Evolutionary conservation across 2,113 vertebrate genomes (phyloP).

Genomic region (Prunella himalayana): DNA sequence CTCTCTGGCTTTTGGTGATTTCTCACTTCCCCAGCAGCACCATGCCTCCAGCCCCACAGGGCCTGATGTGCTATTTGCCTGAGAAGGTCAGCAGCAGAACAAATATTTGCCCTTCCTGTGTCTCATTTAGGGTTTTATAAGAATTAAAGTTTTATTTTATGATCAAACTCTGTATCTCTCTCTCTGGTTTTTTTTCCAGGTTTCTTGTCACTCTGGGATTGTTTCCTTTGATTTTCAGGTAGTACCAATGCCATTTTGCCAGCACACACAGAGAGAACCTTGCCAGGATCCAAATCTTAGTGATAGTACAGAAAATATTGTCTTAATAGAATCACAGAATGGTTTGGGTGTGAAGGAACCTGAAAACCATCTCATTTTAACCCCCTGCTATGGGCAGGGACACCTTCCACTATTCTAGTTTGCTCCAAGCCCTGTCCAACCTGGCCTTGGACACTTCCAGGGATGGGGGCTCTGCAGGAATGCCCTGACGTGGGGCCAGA

Average conservation of each 20-base stretch:
- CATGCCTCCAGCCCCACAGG: neutral
- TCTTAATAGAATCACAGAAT: neutral
- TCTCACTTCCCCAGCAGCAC: neutral
- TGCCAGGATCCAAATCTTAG: neutral
- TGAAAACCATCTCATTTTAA: neutral
- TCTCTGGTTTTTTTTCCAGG: neutral
- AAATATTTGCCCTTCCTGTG: conserved; percentile 68
- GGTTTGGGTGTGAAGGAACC: neutral
- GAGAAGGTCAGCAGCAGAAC: conserved; percentile 73
- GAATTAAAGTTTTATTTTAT: conserved; percentile 50
- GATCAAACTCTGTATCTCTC: neutral
- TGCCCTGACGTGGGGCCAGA: rapidly evolving
- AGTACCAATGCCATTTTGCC: neutral
- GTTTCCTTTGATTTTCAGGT: neutral
- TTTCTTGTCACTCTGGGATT: neutral
- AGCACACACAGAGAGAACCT: neutral
- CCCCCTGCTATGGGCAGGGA: neutral
- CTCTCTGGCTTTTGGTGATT: neutral
- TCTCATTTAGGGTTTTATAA: conserved; percentile 52
- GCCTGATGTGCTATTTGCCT: conserved; percentile 50
- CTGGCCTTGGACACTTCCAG: neutral
- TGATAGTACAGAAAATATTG: neutral
- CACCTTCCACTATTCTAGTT: neutral
- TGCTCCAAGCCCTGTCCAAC: rapidly evolving
- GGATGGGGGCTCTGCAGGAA: neutral